phyloP scores from a whole-genome alignment of 2,888 invertebrate species.

The Nomada fucata region DNA sequence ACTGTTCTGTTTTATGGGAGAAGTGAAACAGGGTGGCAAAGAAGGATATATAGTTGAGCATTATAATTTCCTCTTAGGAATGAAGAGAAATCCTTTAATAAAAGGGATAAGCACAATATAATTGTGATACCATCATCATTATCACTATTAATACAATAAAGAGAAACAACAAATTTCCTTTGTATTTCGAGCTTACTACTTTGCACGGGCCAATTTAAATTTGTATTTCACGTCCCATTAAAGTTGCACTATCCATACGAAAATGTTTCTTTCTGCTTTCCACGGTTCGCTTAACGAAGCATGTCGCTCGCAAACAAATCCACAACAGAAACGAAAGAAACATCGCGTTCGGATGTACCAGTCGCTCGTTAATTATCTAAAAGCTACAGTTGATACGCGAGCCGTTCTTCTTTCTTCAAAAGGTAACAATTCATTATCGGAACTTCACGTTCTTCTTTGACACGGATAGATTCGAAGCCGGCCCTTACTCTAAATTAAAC shows the following conservation, averaged over 20 bases:
- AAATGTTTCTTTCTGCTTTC: neutral
- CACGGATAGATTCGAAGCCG: slow-evolving; percentile 16
- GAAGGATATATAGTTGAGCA: too few species aligned
- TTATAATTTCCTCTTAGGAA: too few species aligned
- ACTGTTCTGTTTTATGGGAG: neutral
- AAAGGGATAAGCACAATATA: too few species aligned
- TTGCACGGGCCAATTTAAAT: too few species aligned
- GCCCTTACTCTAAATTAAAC: slow-evolving; percentile 49
- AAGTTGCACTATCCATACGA: neutral
- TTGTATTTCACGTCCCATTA: neutral
- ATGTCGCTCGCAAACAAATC: neutral
- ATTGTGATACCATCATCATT: too few species aligned
- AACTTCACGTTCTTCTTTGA: slow-evolving; percentile 16
- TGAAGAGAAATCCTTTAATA: neutral
- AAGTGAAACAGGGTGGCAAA: too few species aligned
- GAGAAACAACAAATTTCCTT: too few species aligned
- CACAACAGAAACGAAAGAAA: neutral
- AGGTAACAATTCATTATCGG: slow-evolving; percentile 24
- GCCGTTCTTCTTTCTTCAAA: slow-evolving; percentile 26
- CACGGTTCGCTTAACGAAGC: neutral
- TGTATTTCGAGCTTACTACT: too few species aligned
- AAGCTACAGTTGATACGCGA: slow-evolving; percentile 8
- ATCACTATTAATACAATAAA: too few species aligned
- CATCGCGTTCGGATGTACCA: neutral
- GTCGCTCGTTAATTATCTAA: slow-evolving; percentile 18